Evolutionary conservation across 1,140 invertebrate species (phyloP).

Genomic region (Drosophila bocqueti): DNA sequence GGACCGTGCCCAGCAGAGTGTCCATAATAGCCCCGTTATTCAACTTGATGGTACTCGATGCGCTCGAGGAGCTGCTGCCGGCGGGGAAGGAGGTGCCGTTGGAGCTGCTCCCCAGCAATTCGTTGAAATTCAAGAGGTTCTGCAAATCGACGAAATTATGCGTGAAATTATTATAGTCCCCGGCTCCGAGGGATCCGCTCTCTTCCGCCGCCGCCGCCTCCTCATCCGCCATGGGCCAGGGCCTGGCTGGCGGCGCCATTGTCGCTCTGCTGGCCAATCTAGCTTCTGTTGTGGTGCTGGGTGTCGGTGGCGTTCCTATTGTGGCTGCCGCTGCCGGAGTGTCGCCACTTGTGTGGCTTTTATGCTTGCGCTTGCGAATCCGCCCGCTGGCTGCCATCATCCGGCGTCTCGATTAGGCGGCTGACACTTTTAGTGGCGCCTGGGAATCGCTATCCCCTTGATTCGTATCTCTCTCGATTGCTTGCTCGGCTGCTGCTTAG

Average conservation of each 20-base stretch:
- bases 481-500: constrained; percentile 42
- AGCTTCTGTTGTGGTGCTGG: constrained; percentile 12
- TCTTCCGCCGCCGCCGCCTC: constrained; percentile 42
- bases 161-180: constrained; percentile 76
- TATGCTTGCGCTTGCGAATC: constrained; percentile 71
- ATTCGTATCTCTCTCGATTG: constrained; percentile 17
- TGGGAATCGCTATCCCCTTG: constrained; percentile 28
- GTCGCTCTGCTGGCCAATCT: constrained; percentile 19
- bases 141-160: constrained; percentile 81
- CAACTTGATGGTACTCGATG: constrained; percentile 73
- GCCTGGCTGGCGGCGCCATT: constrained; percentile 12
- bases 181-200: constrained; percentile 9
- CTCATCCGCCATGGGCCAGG: constrained; percentile 35
- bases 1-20: constrained; percentile 72
- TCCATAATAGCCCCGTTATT: constrained; percentile 77
- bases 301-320: constrained; percentile 11
- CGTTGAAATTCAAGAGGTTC: constrained; percentile 77
- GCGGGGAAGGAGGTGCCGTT: constrained; percentile 21
- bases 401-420: constrained; percentile 45
- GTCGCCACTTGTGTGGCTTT: constrained; percentile 64
- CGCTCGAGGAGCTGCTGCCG: constrained; percentile 53
- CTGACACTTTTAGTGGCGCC: constrained; percentile 53
- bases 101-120: constrained; percentile 36
- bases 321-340: constrained; percentile 33
- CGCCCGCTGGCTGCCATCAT: constrained; percentile 59